Evolutionary conservation across 2,888 invertebrate genomes (phyloP), one percentile per base, ranked within the genome.

Genomic region (Syritta pipiens): DNA sequence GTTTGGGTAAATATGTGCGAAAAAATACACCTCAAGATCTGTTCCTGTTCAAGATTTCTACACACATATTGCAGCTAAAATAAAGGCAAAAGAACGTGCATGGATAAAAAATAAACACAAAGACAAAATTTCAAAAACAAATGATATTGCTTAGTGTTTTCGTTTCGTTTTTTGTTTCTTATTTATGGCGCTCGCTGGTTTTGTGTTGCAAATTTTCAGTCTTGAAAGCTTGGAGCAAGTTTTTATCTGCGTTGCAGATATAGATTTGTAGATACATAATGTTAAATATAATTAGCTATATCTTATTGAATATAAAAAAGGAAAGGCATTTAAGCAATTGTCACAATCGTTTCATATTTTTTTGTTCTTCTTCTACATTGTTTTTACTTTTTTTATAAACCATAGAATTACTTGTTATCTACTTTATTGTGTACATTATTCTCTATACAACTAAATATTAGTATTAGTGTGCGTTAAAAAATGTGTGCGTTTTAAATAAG

Each of bases 161-260:
- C 30, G 5, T 42, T 42, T n/a, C n/a, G n/a, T 40, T 42, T 48
- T 60, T 14, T 37, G 37, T 37, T 17, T n/a, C n/a, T 48, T 48
- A 46, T 7, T 72, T 72, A 77, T 72, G 77, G 77, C 72, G 42
- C 42, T 24, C 19, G 19, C 35, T 46, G n/a, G n/a, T n/a, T n/a
- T n/a, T 62, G 62, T 74, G 65, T 62, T 74, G 62, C 46, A 53
- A 67, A 44, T 30, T 62, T 9, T 74, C 79, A 74, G 74, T 79
- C 79, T 74, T 79, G 48, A 62, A 74, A 74, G 60, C 67, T 74
- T 62, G 67, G 26, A 79, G 79, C 76, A 55, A 71, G 26, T 53
- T 59, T 20, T 30, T 24, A 48, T 60, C 30, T 35, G 71, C 59
- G 59, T 59, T 60, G 46, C 49, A 71, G 35, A 71, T 37, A 37